These are phyloP conservation scores for Ginglymostoma cirratum DNA, from an alignment of 2,113 vertebrate species.

Conservation along the genomic window DNA sequence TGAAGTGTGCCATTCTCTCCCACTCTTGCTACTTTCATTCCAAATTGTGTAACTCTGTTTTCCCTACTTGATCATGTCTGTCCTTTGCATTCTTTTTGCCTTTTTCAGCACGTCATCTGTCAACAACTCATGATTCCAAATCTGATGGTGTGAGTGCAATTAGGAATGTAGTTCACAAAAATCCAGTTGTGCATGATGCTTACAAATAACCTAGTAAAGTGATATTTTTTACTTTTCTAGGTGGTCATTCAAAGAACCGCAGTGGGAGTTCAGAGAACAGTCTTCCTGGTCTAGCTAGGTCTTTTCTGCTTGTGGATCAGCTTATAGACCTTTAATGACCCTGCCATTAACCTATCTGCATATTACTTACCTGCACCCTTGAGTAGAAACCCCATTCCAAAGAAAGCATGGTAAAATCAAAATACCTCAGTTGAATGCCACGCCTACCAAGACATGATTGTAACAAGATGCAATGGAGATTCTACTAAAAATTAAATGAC, in stretches of 20 bases:
- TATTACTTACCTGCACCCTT: conserved; percentile 18
- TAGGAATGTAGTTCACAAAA: conserved; percentile 1
- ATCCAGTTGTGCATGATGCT: conserved; percentile 16
- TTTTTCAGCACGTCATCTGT: background rate
- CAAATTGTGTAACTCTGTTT: background rate
- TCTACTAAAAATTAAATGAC: conserved; percentile 23
- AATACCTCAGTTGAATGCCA: conserved; percentile 27
- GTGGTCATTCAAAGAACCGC: conserved; percentile 98
- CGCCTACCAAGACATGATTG: conserved; percentile 34
- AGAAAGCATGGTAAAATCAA: conserved; percentile 35
- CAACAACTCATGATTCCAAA: background rate
- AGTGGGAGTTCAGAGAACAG: conserved; percentile 99
- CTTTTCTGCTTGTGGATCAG: conserved; percentile 99
- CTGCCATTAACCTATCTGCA: background rate
- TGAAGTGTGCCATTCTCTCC: background rate
- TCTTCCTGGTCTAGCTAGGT: conserved; percentile 97
- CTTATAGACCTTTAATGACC: conserved; percentile 94
- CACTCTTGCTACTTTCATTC: background rate
- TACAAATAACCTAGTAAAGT: conserved; percentile 33
- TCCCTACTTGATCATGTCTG: background rate
- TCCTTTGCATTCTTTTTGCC: background rate
- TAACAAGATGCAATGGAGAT: conserved; percentile 35
- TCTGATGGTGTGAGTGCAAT: background rate
- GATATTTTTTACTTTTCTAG: conserved; percentile 63
- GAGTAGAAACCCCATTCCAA: conserved; percentile 24